These are phyloP conservation scores for Lottia scabra DNA, from an alignment of 2,888 invertebrate species.

Conservation along the genomic window DNA sequence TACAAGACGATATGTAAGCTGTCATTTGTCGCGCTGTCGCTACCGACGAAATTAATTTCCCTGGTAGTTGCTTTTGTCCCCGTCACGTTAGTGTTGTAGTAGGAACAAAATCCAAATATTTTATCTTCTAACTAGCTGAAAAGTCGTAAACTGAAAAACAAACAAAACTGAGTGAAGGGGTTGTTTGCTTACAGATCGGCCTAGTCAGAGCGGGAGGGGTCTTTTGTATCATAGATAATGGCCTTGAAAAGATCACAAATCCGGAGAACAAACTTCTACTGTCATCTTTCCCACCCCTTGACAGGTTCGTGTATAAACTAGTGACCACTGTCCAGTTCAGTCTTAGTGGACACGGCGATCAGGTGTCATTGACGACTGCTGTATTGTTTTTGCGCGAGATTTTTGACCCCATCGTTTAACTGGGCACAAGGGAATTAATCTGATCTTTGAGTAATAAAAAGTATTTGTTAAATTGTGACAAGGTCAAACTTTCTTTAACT, in stretches of 20 bases:
- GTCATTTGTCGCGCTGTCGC: slow-evolving; percentile 4
- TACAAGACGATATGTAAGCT: not conserved
- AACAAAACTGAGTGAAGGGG: slow-evolving; percentile 1
- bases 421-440: not conserved
- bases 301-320: slow-evolving; percentile 4
- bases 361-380: slow-evolving; percentile 2
- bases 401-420: slow-evolving; percentile 7
- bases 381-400: not conserved
- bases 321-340: not conserved
- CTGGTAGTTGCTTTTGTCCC: not conserved
- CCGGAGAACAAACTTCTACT: not conserved
- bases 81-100: slow-evolving; percentile 7
- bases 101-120: slow-evolving; percentile 3
- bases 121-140: not conserved
- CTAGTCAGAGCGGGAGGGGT: slow-evolving; percentile 6
- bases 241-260: slow-evolving; percentile 6
- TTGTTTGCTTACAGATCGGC: slow-evolving; percentile 4
- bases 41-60: slow-evolving; percentile 4
- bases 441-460: slow-evolving; percentile 3
- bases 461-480: slow-evolving; percentile 6
- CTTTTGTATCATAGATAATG: not conserved
- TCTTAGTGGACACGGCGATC: slow-evolving; percentile 2
- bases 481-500: slow-evolving; percentile 1
- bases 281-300: slow-evolving; percentile 6
- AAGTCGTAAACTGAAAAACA: slow-evolving; percentile 4